Conservation (phyloP, 2,888 invertebrate species). For the Matsumyia berberina region DNA sequence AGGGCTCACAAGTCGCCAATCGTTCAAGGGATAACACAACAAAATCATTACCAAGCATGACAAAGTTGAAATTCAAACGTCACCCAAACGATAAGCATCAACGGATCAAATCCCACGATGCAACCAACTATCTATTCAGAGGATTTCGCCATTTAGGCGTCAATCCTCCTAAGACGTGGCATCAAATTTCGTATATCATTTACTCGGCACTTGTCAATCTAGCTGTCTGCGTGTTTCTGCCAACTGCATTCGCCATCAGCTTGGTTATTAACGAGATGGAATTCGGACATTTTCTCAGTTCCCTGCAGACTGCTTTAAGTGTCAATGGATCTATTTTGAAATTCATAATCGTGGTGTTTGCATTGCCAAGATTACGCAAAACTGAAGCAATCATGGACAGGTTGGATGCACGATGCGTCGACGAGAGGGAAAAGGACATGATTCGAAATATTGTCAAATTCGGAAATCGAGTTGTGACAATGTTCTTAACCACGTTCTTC, state of each 20-base stretch:
- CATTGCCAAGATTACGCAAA: conserved; percentile 56
- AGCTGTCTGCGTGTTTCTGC: conserved; percentile 68
- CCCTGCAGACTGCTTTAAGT: conserved; percentile 76
- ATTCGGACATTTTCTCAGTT: conserved; percentile 71
- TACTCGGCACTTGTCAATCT: conserved; percentile 55
- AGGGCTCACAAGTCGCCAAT: too few relatives aligned
- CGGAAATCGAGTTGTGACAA: conserved; percentile 76
- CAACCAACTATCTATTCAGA: conserved; percentile 65
- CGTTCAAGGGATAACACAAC: too few relatives aligned
- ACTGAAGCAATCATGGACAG: conserved; percentile 69
- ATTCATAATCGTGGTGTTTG: conserved; percentile 60
- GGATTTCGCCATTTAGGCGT: conserved; percentile 74
- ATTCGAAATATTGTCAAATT: conserved; percentile 60
- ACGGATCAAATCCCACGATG: conserved; percentile 24
- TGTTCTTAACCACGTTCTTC: conserved; percentile 72
- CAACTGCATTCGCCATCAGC: conserved; percentile 71
- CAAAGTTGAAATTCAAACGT: neutral
- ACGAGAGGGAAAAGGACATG: conserved; percentile 58
- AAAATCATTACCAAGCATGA: neutral
- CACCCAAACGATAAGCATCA: neutral
- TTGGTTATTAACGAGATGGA: conserved; percentile 65
- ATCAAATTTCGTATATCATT: conserved; percentile 51
- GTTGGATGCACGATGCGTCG: conserved; percentile 74
- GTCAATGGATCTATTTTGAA: conserved; percentile 71
- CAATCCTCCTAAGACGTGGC: conserved; percentile 31